Evolutionary conservation across 2,888 invertebrate genomes (phyloP), one percentile per base, ranked within the genome.

Genomic region (Bombylius discolor): DNA sequence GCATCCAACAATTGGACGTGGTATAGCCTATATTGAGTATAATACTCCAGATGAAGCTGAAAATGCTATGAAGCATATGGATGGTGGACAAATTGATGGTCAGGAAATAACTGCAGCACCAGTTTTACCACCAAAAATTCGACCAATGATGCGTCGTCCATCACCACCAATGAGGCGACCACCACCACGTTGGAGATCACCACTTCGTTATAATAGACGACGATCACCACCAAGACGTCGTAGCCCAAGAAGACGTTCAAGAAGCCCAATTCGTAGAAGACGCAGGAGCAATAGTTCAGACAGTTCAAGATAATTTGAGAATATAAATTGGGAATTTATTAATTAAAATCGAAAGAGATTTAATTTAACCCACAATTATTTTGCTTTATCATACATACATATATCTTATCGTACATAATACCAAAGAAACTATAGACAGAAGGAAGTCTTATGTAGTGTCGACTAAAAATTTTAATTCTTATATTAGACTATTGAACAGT

Each of bases 21-120:
- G 96, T 2, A 91, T 90, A 73, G 95, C 94, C 12, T 98, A 97
- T 72, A 89, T 99, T 4, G 98, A 99, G 68, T 99, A 89, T 74
- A 86, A 84, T 62, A 91, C 85, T 55, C 80, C 94, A 0, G 97
- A 97, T 63, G 96, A 97, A 73, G 97, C 98, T 31, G 96, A 97
- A 71, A 94, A 95, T 72, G 98, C 98, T 1, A 92, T 98, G 85
- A 97, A 97, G 73, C 94, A 97, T 69, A 98, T 99, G 98, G 97
- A 99, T 76, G 98, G 97, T 70, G 99, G 94, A 55, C 95, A 96
- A 76, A 89, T 97, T 67, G 95, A 96, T 76, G 93, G 93, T 14
- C 92, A 95, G 72, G 95, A 95, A 77, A 89, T 98, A 53, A 91
- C 93, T 32, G 94, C 92, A 42, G 92, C 94, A 46, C 91, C 95